Conservation (phyloP, 2,888 invertebrate genomes). For the Diarsia dahlii region DNA sequence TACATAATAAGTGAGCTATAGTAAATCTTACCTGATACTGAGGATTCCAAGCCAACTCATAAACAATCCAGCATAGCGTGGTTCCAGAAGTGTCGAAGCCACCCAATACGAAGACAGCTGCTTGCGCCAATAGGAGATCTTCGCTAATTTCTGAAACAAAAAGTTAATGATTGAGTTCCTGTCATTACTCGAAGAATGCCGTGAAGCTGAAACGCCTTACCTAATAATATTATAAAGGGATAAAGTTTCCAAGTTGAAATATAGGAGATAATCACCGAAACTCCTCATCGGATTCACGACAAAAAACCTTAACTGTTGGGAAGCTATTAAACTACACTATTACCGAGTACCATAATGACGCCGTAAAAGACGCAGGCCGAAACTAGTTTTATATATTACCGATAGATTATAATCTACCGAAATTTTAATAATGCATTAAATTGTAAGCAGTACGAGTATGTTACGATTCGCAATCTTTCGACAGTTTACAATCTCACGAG, state of each 20-base stretch:
- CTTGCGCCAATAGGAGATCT: constrained; percentile 76
- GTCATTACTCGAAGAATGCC: background rate
- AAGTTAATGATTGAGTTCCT: background rate
- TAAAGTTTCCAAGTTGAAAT: background rate
- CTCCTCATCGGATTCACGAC: background rate
- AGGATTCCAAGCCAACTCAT: constrained; percentile 73
- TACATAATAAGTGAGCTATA: background rate
- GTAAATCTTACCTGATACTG: constrained; percentile 71
- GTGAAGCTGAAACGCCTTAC: background rate
- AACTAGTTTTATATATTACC: background rate
- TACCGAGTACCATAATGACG: background rate
- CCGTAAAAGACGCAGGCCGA: background rate
- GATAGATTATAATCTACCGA: too few relatives aligned
- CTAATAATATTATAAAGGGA: background rate
- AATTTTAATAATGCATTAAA: too few relatives aligned
- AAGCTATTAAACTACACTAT: background rate
- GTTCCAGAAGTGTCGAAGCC: constrained; percentile 76
- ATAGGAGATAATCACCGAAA: background rate
- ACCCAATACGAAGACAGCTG: constrained; percentile 73
- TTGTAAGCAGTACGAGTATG: too few relatives aligned
- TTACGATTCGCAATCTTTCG: too few relatives aligned
- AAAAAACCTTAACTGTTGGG: background rate
- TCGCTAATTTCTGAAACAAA: constrained; percentile 70
- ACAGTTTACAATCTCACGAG: too few relatives aligned
- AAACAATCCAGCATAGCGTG: constrained; percentile 63